Conservation (phyloP, 2,888 invertebrate species). For the Neria commutata region DNA sequence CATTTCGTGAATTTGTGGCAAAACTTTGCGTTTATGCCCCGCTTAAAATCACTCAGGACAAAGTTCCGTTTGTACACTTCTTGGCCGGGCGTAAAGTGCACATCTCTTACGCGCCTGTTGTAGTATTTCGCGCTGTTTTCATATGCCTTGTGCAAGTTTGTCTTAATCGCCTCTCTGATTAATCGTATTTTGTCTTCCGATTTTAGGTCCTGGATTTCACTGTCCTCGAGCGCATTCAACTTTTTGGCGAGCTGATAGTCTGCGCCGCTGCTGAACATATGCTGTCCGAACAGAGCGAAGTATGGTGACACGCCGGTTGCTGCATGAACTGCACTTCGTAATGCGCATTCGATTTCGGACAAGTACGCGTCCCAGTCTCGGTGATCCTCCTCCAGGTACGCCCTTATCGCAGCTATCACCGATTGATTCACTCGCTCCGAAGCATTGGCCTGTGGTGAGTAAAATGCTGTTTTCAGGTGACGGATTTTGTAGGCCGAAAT, state of each 20-base stretch:
- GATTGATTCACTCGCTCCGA: constrained; percentile 47
- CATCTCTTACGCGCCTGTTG: constrained; percentile 5
- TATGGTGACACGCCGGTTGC: constrained; percentile 24
- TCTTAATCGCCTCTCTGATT: neutral
- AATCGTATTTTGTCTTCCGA: neutral
- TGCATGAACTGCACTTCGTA: constrained; percentile 17
- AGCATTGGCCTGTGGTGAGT: constrained; percentile 46
- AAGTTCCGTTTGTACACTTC: constrained; percentile 7
- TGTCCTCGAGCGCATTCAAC: constrained; percentile 1
- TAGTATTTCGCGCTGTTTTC: constrained; percentile 11
- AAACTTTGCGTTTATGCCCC: neutral
- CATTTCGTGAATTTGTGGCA: constrained; percentile 5
- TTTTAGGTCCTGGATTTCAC: neutral
- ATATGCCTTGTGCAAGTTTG: constrained; percentile 12
- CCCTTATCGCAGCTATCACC: constrained; percentile 40
- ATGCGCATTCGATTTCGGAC: constrained; percentile 21
- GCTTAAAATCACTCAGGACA: neutral
- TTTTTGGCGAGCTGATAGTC: constrained; percentile 11
- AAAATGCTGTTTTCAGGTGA: neutral
- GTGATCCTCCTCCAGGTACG: constrained; percentile 25
- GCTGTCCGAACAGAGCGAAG: constrained; percentile 16
- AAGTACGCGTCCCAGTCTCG: constrained; percentile 25
- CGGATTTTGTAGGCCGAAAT: neutral
- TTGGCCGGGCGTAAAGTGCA: constrained; percentile 3
- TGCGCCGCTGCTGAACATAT: constrained; percentile 17